Conservation (phyloP, 2,797 vertebrate genomes). For the Coccyzus lansbergi region DNA sequence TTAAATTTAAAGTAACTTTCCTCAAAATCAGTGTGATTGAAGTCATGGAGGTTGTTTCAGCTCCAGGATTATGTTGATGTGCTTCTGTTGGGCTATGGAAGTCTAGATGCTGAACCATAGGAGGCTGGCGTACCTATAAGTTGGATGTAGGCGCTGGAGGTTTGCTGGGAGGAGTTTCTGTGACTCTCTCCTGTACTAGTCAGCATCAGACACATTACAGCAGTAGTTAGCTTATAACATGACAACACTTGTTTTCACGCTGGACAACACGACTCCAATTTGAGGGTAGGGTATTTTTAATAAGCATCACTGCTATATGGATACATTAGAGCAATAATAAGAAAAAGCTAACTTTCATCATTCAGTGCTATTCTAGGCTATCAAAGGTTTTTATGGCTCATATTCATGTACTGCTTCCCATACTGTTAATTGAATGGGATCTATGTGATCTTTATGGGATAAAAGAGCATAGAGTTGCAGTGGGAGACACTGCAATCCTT, state of each 20-base stretch:
- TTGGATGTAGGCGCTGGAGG: not conserved
- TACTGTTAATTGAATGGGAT: conserved; percentile 2
- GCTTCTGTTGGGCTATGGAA: not conserved
- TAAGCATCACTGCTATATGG: not conserved
- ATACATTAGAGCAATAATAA: not conserved
- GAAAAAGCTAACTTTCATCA: not conserved
- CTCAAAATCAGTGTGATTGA: not conserved
- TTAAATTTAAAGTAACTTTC: not conserved
- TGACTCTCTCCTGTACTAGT: not conserved
- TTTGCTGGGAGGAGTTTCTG: not conserved
- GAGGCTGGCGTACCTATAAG: fast-evolving
- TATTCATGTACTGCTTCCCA: conserved; percentile 14
- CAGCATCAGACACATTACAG: fast-evolving
- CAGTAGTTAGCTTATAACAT: not conserved
- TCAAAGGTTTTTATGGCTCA: not conserved
- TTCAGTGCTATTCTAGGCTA: not conserved
- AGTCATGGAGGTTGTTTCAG: not conserved
- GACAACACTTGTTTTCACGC: not conserved
- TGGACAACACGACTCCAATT: not conserved
- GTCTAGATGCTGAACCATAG: not conserved
- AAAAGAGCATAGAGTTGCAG: not conserved
- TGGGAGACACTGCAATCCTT: not conserved
- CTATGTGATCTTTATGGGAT: not conserved
- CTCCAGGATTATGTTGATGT: not conserved
- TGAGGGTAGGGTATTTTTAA: not conserved